Percentiles rank a stretch among this genome's conserved stretches.
Evolutionary conservation across 2,797 vertebrate genomes (phyloP).

Genomic region (Megaceryle alcyon): DNA sequence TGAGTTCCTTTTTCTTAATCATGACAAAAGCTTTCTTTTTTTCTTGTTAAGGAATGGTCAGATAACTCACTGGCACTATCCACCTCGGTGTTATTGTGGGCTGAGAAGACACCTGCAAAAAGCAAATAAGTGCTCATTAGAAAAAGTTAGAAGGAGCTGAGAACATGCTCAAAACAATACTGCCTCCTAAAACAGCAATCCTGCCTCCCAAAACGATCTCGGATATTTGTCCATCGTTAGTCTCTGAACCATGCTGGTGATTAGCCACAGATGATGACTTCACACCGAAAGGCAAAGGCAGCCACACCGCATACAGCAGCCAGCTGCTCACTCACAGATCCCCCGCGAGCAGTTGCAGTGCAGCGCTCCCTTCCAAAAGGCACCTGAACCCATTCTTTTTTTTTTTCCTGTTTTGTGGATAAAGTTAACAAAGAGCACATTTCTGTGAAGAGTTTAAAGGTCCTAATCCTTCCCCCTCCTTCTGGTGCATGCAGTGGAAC

Average conservation of each 20-base stretch:
- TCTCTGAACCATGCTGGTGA: background rate
- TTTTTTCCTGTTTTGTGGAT: background rate
- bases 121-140: constrained; percentile 24
- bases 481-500: background rate
- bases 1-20: background rate
- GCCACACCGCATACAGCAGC: background rate
- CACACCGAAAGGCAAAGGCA: background rate
- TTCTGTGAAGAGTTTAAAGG: background rate
- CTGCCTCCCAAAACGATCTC: background rate
- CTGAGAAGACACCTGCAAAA: constrained; percentile 81
- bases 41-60: background rate
- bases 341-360: background rate
- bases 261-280: background rate
- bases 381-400: background rate
- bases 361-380: background rate
- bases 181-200: background rate
- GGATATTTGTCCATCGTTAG: background rate
- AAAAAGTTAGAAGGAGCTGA: background rate
- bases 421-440: background rate
- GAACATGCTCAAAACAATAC: background rate
- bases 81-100: constrained; percentile 87
- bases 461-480: background rate
- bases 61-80: constrained; percentile 87
- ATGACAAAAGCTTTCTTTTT: background rate
- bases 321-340: background rate